Base-by-base conservation (phyloP, 2,113 vertebrate species). In the Verasper variegatus region DNA sequence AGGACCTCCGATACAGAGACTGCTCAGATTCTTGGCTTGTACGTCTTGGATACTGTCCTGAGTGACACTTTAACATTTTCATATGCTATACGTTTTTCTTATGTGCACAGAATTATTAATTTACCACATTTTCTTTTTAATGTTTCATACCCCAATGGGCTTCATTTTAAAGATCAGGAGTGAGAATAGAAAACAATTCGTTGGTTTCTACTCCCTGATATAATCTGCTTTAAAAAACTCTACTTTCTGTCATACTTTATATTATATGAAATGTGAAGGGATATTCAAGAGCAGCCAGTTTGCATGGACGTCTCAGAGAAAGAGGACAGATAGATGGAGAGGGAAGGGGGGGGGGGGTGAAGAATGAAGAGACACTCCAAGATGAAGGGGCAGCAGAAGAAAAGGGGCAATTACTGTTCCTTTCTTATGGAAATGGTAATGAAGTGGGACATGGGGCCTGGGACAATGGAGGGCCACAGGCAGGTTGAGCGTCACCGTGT, bases 361-460 rank as follows among this genome's bases (percentile, higher is more conserved):
- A 82, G 37, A 49, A 31, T 74, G 64, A 82, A 69, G 82, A 92
- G 90, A 84, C 83, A 77, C 81, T 89, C 67, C 56, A 88, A 93
- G 93, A 94, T 95, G 94, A 94, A 95, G 94, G 94, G 92, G 74
- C 80, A 86, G 76, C 87, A 92, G 90, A 94, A 95, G 92, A 93
- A 94, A 94, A 94, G 92, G 92, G 90, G 92, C 89, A 94, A 94
- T 94, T 94, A 94, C 94, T 90, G 87, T 70, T 89, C 91, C 93
- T 94, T 95, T 95, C 91, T 94, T 94, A 94, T 95, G 93, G 94
- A 94, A 94, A 95, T 95, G 88, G 89, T 94, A 94, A 94, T 95
- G 93, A 95, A 94, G 93, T 94, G 92, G 93, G 88, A 93, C 91
- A 91, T 91, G 82, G 91, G 90, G 86, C 88, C 58, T 1, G 17